A percentile compares a stretch with the other conserved stretches of the same genome.
These are phyloP conservation scores for Gnatocerus cornutus DNA, from an alignment of 2,888 invertebrate species.

Conservation along the genomic window DNA sequence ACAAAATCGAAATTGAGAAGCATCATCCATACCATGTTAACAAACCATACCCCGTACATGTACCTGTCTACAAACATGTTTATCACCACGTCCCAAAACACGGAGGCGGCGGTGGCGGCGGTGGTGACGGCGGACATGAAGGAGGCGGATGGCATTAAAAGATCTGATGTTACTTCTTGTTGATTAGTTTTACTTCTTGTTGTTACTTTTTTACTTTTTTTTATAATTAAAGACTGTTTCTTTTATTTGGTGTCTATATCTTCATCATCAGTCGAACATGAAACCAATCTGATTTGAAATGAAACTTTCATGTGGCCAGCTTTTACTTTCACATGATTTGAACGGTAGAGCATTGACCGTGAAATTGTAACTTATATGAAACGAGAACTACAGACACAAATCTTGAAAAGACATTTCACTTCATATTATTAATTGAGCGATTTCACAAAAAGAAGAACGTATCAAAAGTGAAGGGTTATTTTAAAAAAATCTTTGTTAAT, in stretches of 20 bases:
- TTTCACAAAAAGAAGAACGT: constrained; percentile 30
- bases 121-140: constrained; percentile 45
- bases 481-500: constrained; percentile 9
- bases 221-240: constrained; percentile 46
- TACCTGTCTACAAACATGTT: constrained; percentile 83
- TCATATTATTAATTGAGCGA: constrained; percentile 21
- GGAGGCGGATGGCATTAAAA: constrained; percentile 55
- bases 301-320: constrained; percentile 34
- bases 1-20: constrained; percentile 84
- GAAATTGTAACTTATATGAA: constrained; percentile 40
- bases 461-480: constrained; percentile 14
- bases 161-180: constrained; percentile 35
- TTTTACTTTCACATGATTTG: constrained; percentile 43
- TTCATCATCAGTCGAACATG: neutral
- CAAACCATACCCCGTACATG: constrained; percentile 83
- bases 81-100: constrained; percentile 75
- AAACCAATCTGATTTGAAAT: constrained; percentile 1
- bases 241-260: neutral
- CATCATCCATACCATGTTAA: constrained; percentile 78
- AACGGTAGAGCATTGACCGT: constrained; percentile 39
- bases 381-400: constrained; percentile 20
- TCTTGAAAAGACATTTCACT: constrained; percentile 38
- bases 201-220: constrained; percentile 29
- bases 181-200: constrained; percentile 44
- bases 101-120: constrained; percentile 53